Evolutionary conservation across 2,797 vertebrate genomes (phyloP), one percentile per base, ranked within the genome.

Genomic region (Tiaroga cobitis): DNA sequence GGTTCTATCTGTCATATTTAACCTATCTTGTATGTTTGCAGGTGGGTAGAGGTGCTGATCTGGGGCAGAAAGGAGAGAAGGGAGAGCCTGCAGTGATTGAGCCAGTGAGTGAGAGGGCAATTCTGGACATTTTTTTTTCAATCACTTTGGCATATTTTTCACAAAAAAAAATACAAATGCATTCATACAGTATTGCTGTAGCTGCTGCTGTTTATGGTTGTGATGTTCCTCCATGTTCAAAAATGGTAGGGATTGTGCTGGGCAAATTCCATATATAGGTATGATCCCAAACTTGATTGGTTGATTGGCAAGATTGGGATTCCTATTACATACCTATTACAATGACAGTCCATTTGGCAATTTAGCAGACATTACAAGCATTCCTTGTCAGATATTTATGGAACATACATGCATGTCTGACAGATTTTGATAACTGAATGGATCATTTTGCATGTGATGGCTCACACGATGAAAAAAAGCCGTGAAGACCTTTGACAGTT

Each of bases 61-160:
- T 96, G 2, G 97, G 98, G 73, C 96, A 97, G 93, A 99, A 99
- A 89, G 98, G 98, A 82, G 96, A 99, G 86, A 99, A 99, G 86
- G 98, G 98, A 73, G 98, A 99, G 82, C 97, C 97, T 8, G 98
- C 98, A 21, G 97, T 99, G 65, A 96, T 99, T 59, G 98, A 99
- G 93, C 98, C 98, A 32, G 98, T 99, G 94, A 97, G 97, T 94
- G 15, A 82, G 41, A 56, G 16, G 6, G n/a, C 16, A 54, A 37
- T 41, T 34, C 3, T 32, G 18, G 11, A n/a, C 32, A 29, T 68
- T 15, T 37, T 32, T 26, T 18, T 18, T 15, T 29, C 15, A 65
- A 63, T 29, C 1, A 1, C 61, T 65, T 63, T 65, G 13, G 2
- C 26, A 29, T 15, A 63, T 26, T 15, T 29, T 65, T 65, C 6